Conservation (phyloP, 2,888 invertebrate genomes). For the Thera obeliscata region DNA sequence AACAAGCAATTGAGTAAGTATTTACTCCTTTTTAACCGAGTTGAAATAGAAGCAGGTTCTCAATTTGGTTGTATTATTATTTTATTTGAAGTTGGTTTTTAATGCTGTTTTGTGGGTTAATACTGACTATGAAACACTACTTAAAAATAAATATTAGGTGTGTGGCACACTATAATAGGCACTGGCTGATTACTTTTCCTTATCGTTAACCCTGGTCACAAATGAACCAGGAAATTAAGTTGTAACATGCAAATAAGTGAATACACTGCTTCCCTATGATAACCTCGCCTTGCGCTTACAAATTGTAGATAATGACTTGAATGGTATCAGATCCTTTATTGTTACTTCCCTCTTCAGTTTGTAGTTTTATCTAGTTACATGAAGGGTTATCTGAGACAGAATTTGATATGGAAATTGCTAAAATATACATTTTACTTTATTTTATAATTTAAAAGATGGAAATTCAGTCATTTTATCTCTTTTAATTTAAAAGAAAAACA, state of each 20-base stretch:
- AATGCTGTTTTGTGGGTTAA: background rate
- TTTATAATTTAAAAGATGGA: background rate
- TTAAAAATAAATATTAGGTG: background rate
- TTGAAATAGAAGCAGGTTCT: no score
- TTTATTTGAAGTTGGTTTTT: no score
- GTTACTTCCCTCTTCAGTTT: constrained; percentile 15
- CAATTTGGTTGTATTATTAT: no score
- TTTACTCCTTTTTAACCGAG: no score
- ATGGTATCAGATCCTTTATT: constrained; percentile 14
- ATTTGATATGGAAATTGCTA: background rate
- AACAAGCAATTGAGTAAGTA: no score
- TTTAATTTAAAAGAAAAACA: no score
- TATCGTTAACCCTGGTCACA: constrained; percentile 20
- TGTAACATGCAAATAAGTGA: constrained; percentile 27
- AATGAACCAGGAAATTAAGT: constrained; percentile 38
- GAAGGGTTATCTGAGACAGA: background rate
- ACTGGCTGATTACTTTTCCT: constrained; percentile 27
- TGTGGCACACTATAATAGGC: background rate
- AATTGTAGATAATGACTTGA: constrained; percentile 29
- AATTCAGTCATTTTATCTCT: background rate
- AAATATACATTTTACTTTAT: background rate
- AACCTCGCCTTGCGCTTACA: constrained; percentile 36
- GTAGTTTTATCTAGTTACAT: background rate
- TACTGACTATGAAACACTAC: background rate
- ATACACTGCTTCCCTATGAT: constrained; percentile 31